Base-by-base conservation (phyloP, 2,888 invertebrate genomes). In the Gnatocerus cornutus region DNA sequence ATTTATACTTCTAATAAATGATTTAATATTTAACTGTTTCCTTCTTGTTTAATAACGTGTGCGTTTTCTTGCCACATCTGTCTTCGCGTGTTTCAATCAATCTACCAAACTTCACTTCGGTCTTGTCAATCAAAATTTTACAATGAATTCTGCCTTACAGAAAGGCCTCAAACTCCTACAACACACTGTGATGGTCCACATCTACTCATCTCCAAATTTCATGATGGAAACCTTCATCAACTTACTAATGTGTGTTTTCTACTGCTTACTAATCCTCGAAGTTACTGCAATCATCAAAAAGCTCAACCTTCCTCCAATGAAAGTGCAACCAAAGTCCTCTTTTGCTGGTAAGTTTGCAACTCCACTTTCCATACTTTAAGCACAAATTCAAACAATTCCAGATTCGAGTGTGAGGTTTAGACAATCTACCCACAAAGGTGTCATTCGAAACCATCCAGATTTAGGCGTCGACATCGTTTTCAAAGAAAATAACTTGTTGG, bases 151-250 rank as follows among this genome's bases (percentile, higher is more conserved):
- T 30, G 7, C 21, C 4, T 0, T 39, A 2, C 50, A 41, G 7
- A 5, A 33, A 3, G 5, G 45, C 9, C 5, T 16, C 1, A 41
- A 56, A 12, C 10, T 65, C 16, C 16, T 59, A 10, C 41, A 37
- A 12, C 67, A 68, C 14, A 55, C 5, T 5, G 12, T 61, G 8
- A n/a, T 46, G 4, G 68, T 68, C 5, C 68, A 68, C 37, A 55
- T 68, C n/a, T 68, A 68, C 29, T 68, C 68, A 3, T 55, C 52
- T 3, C 68, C 68, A 10, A 61, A 52, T 27, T 68, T 68, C 45
- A 12, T 53, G 6, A 46, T 68, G 50, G 68, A 68, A 46, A 37
- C 53, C 9, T 33, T n/a, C 16, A 68, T 62, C 21, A 43, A 16
- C 37, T 5, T 68, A 1, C 3, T 61, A 3, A 61, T 68, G 58